A percentile compares a stretch with the other conserved stretches of the same genome.
These are phyloP conservation scores for Venturia canescens DNA, from an alignment of 1,140 invertebrate genomes.

Conservation along the genomic window DNA sequence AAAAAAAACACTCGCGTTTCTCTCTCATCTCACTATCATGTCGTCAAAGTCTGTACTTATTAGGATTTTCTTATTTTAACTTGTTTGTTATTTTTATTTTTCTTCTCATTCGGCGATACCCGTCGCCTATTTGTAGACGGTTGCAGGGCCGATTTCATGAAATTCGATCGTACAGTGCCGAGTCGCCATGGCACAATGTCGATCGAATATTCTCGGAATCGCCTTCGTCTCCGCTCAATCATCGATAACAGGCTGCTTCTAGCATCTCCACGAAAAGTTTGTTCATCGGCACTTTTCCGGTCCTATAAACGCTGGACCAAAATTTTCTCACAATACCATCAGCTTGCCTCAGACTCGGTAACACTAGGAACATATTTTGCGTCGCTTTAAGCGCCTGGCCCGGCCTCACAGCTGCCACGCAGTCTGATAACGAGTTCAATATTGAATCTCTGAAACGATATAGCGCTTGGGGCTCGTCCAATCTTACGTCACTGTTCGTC, in stretches of 20 bases:
- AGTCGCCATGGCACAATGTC: conserved; percentile 19
- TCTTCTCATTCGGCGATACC: background rate
- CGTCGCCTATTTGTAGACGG: conserved; percentile 13
- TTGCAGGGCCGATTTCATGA: background rate
- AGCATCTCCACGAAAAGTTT: conserved; percentile 98
- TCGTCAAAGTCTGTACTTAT: conserved; percentile 48
- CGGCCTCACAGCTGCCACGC: conserved; percentile 86
- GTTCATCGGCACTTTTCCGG: conserved; percentile 95
- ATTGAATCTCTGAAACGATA: conserved; percentile 93
- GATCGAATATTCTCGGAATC: conserved; percentile 35
- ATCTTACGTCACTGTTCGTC: conserved; percentile 93
- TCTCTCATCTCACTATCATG: conserved; percentile 48
- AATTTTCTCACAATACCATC: conserved; percentile 92
- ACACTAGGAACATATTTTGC: conserved; percentile 91
- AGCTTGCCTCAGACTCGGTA: conserved; percentile 93
- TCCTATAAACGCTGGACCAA: conserved; percentile 92
- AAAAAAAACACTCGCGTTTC: conserved; percentile 14
- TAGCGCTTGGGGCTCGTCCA: conserved; percentile 90
- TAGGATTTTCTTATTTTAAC: conserved; percentile 16
- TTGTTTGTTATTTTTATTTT: too few relatives aligned
- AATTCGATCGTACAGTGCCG: conserved; percentile 32
- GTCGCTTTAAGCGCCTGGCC: conserved; percentile 83
- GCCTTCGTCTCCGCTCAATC: conserved; percentile 53
- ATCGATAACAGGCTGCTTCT: conserved; percentile 81
- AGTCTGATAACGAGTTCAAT: conserved; percentile 90